Conservation (phyloP, 2,113 vertebrate genomes). For the Meriones unguiculatus region DNA sequence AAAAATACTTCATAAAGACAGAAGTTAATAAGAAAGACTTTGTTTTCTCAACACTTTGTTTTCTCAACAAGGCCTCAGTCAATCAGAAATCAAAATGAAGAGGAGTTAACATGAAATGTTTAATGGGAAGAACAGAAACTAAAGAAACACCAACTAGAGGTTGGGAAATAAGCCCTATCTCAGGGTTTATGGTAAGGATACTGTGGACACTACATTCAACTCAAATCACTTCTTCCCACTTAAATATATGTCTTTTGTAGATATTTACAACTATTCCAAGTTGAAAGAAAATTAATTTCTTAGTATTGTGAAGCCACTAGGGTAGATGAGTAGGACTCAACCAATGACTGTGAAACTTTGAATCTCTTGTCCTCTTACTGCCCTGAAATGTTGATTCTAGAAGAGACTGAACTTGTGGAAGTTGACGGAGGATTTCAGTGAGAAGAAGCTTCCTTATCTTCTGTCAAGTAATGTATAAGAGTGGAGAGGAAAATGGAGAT, state of each 20-base stretch:
- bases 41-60: background rate
- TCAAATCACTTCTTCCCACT: background rate
- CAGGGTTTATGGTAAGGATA: background rate
- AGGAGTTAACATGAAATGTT: background rate
- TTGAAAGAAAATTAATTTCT: background rate
- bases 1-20: constrained; percentile 44
- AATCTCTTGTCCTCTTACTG: background rate
- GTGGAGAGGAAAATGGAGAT: background rate
- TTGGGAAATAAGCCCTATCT: background rate
- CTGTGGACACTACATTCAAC: background rate
- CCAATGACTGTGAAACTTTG: background rate
- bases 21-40: constrained; percentile 16
- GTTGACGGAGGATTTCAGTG: too few relatives aligned
- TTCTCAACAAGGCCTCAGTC: background rate
- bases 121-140: background rate
- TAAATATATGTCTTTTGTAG: background rate
- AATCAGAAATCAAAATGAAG: constrained; percentile 20
- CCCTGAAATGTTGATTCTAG: background rate
- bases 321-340: background rate
- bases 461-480: background rate
- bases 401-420: background rate
- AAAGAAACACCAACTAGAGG: background rate
- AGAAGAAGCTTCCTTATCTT: background rate
- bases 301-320: background rate
- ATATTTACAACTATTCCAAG: background rate